phyloP scores from a whole-genome alignment of 2,113 vertebrate genomes.

The Daphoenositta chrysoptera region DNA sequence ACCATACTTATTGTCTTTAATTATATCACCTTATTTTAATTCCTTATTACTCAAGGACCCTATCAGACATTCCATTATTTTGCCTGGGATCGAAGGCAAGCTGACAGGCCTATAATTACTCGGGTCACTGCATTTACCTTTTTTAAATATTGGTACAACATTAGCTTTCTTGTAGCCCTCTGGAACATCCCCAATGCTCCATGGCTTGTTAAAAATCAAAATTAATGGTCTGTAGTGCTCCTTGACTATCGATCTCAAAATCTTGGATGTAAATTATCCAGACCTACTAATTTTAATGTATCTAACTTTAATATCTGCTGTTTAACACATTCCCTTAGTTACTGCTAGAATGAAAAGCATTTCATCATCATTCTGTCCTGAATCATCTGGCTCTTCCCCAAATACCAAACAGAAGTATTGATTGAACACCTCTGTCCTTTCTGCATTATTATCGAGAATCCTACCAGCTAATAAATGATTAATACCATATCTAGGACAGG shows the following conservation, averaged over 20 bases:
- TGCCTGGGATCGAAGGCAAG: conserved; percentile 43
- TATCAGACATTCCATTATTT: conserved; percentile 56
- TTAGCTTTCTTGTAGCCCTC: conserved; percentile 36
- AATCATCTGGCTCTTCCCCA: conserved; percentile 42
- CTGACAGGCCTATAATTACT: conserved; percentile 62
- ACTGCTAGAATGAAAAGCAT: conserved; percentile 15
- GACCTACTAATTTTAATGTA: conserved; percentile 55
- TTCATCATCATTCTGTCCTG: conserved; percentile 53
- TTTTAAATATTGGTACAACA: conserved; percentile 62
- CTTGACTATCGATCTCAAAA: conserved; percentile 49
- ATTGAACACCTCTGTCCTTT: background rate
- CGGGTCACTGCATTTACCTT: conserved; percentile 52
- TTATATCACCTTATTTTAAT: conserved; percentile 8
- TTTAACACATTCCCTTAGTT: conserved; percentile 49
- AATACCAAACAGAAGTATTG: conserved; percentile 13
- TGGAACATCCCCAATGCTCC: conserved; percentile 40
- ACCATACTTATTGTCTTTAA: background rate
- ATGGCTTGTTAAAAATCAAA: conserved; percentile 60
- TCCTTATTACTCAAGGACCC: conserved; percentile 38
- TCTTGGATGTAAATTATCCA: conserved; percentile 41
- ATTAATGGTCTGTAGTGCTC: conserved; percentile 48
- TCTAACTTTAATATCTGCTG: conserved; percentile 36
- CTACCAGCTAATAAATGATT: background rate
- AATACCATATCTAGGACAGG: background rate
- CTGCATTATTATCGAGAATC: background rate